phyloP scores from a whole-genome alignment of 1,140 invertebrate species.

The Babylonia areolata region DNA sequence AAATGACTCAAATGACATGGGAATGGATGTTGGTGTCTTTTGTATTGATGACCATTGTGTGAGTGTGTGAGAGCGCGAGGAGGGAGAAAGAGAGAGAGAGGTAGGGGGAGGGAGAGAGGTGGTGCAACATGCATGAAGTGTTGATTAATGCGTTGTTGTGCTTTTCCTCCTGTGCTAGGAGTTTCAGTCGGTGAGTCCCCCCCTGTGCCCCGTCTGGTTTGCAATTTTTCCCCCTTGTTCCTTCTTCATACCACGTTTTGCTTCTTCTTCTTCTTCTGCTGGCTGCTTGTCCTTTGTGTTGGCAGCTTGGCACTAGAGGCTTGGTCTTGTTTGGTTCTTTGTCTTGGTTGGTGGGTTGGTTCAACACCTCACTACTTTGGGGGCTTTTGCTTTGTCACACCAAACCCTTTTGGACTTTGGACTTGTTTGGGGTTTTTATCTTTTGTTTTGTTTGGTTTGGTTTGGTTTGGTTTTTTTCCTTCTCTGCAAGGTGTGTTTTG shows the following conservation, averaged over 20 bases:
- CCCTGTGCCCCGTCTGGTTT: background rate
- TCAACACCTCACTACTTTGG: too few species aligned
- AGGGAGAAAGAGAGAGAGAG: background rate
- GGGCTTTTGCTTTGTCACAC: too few species aligned
- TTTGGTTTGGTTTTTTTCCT: too few species aligned
- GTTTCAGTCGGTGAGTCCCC: slow-evolving; percentile 59
- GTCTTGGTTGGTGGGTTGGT: too few species aligned
- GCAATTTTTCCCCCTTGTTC: background rate
- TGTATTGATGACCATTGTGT: background rate
- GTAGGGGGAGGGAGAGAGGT: background rate
- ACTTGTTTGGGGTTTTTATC: too few species aligned
- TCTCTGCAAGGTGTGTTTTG: too few species aligned
- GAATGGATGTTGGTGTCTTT: background rate
- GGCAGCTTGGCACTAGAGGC: too few species aligned
- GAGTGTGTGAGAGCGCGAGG: too few species aligned
- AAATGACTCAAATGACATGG: background rate
- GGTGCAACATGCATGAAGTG: background rate
- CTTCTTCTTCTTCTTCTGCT: background rate
- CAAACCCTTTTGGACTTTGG: too few species aligned
- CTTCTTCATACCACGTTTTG: too few species aligned
- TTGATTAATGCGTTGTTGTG: slow-evolving; percentile 50
- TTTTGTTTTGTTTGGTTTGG: too few species aligned
- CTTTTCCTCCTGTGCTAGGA: slow-evolving; percentile 55
- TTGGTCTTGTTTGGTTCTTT: too few species aligned
- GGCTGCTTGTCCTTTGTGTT: background rate